Evolutionary conservation across 2,888 invertebrate species (phyloP).

Genomic region (Belgica antarctica): DNA sequence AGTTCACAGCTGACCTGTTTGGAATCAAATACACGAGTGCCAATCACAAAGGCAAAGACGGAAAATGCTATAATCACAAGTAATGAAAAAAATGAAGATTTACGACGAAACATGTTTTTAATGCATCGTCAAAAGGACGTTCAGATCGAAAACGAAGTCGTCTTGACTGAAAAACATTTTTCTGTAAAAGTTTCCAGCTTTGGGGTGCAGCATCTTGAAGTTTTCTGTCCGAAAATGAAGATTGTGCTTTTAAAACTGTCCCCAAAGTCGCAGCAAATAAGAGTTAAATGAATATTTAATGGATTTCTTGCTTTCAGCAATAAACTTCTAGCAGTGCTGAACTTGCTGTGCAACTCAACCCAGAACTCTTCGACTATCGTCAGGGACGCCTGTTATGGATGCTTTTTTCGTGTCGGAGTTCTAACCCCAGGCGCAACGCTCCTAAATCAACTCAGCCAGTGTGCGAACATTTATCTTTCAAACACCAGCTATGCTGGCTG

Average conservation of each 20-base stretch:
- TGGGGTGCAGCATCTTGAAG: too few relatives aligned
- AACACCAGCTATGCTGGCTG: conserved; percentile 56
- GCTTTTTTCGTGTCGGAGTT: conserved; percentile 61
- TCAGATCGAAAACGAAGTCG: too few relatives aligned
- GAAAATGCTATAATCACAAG: conserved; percentile 42
- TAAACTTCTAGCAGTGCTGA: conserved; percentile 58
- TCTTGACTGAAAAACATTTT: too few relatives aligned
- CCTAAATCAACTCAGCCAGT: conserved; percentile 57
- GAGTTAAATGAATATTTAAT: conserved; percentile 5
- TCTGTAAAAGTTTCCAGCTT: too few relatives aligned
- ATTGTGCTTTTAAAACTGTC: too few relatives aligned
- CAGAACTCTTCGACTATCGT: conserved; percentile 60
- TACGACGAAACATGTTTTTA: too few relatives aligned
- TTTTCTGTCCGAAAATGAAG: too few relatives aligned
- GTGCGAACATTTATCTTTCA: conserved; percentile 59
- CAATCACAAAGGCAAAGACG: conserved; percentile 13
- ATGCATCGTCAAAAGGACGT: too few relatives aligned
- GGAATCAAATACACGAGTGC: conserved; percentile 1
- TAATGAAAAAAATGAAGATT: conserved; percentile 30
- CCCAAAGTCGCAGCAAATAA: too few relatives aligned
- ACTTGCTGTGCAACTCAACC: conserved; percentile 65
- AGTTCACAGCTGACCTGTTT: conserved; percentile 39
- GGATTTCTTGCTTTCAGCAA: conserved; percentile 50
- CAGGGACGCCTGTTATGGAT: conserved; percentile 64
- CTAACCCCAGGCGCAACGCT: conserved; percentile 60